Evolutionary conservation across 2,888 invertebrate genomes (phyloP), one percentile per base, ranked within the genome.

Genomic region (Plusia festucae): DNA sequence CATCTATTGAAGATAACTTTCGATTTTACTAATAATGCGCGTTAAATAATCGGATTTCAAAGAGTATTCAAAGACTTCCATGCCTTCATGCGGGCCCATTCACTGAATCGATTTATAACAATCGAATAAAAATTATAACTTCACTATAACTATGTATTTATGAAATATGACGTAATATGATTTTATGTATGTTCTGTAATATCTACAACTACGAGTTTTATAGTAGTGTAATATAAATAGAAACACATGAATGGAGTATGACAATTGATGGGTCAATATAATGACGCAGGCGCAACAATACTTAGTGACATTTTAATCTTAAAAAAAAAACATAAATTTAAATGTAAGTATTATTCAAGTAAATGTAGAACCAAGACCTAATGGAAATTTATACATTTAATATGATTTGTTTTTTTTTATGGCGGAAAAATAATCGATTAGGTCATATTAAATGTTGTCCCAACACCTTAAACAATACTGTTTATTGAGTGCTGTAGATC

Each of bases 21-120:
- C 81, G 67, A 68, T 80, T 80, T 74, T 80, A 77, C 65, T 62
- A 20, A 68, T 66, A 62, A 61, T 68, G 62, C 13, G 24, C 52
- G 53, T 53, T 52, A 30, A 30, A 7, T 30, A 15, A 34, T 60
- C 68, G 53, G 61, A 63, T 53, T 53, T 57, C 67, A 65, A 40
- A 64, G 34, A 20, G 68, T 53, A 61, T 53, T 54, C 58, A 7
- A 53, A 32, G 54, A 52, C 65, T 57, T 66, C 61, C 60, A 54
- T 49, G 60, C 67, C 51, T 67, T 72, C 68, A 67, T 73, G 67
- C 68, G 68, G 68, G 70, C 58, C 63, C 65, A 82, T 79, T 79
- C 73, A 82, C 65, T 24, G 56, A 53, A 67, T 68, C 27, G 54
- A 65, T 54, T 73, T 64, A 61, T 70, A 63, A 60, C 27, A 59